Percentiles rank a stretch among this genome's conserved stretches.
Conservation (phyloP, 2,113 vertebrate genomes). For the Cyanistes caeruleus region DNA sequence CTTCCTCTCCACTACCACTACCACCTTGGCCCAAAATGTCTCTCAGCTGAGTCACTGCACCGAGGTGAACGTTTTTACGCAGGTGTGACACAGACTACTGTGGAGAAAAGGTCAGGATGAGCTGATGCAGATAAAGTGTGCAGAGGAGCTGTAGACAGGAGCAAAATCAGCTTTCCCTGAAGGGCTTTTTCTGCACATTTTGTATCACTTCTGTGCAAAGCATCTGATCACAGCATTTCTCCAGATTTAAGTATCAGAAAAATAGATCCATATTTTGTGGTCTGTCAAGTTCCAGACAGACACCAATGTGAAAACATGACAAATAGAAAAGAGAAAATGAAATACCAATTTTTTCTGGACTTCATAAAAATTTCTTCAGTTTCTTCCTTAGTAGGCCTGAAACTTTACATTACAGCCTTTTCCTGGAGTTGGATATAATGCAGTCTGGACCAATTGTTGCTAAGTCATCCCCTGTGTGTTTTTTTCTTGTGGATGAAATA, state of each 20-base stretch:
- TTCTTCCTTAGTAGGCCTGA: background rate
- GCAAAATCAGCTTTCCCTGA: background rate
- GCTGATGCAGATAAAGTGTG: background rate
- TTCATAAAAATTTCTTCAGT: background rate
- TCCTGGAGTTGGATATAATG: background rate
- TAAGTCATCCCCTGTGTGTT: background rate
- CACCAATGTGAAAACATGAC: background rate
- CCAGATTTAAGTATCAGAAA: background rate
- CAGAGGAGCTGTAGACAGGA: background rate
- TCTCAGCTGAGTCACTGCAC: background rate
- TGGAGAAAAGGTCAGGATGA: background rate
- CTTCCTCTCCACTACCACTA: background rate
- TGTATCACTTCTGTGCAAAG: background rate
- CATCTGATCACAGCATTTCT: background rate
- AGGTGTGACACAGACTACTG: background rate
- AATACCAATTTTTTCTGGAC: background rate
- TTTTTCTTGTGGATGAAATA: background rate
- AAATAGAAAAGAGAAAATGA: background rate
- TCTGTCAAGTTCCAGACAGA: background rate
- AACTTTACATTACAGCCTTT: background rate
- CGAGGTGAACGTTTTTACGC: rapidly evolving
- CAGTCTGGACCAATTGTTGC: background rate
- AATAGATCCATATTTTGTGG: background rate
- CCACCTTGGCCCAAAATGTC: background rate
- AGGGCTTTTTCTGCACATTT: background rate